Evolutionary conservation across 2,888 invertebrate genomes (phyloP).

Genomic region (Rhorus exstirpatorius): DNA sequence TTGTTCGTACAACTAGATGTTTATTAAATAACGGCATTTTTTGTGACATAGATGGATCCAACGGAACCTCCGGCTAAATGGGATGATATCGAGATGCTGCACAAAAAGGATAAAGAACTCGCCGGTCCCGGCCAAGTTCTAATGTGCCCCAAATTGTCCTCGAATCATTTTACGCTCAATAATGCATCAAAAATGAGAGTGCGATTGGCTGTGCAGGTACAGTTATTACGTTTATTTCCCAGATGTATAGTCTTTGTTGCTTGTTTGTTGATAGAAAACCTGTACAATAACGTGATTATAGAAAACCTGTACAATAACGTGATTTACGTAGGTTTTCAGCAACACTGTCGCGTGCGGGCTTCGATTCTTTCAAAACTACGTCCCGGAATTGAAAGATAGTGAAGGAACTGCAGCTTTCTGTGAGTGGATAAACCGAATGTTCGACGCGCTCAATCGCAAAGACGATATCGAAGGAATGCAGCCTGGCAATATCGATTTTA

Average conservation of each 20-base stretch:
- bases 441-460: conserved; percentile 60
- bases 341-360: conserved; percentile 54
- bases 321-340: conserved; percentile 48
- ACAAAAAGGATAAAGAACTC: no score
- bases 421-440: no score
- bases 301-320: conserved; percentile 3
- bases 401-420: no score
- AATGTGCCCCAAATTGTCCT: conserved; percentile 55
- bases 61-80: conserved; percentile 25
- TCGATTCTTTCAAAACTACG: conserved; percentile 29
- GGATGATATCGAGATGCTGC: conserved; percentile 33
- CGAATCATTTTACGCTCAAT: conserved; percentile 47
- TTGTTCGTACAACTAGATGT: no score
- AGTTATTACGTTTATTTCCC: neutral
- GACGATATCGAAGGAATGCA: conserved; percentile 15
- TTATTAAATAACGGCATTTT: conserved; percentile 14
- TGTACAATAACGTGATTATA: no score
- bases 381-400: no score
- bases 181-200: conserved; percentile 55
- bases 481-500: conserved; percentile 53
- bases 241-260: conserved; percentile 21
- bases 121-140: no score
- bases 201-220: conserved; percentile 52
- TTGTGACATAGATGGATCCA: conserved; percentile 28
- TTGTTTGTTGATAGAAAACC: no score